Evolutionary conservation across 2,113 vertebrate species (phyloP).

Genomic region (Origma solitaria): DNA sequence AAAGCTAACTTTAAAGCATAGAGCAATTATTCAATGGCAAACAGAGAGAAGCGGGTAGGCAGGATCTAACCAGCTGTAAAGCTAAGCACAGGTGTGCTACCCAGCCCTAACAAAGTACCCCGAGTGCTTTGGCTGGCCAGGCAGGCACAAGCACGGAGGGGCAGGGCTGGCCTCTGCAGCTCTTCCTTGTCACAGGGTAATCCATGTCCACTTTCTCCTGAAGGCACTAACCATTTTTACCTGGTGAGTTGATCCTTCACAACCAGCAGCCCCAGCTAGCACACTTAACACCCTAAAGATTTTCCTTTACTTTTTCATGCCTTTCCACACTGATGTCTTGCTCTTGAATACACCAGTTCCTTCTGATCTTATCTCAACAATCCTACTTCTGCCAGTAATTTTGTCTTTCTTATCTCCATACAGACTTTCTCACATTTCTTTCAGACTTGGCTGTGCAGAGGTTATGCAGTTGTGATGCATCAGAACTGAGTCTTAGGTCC

Average conservation of each 20-base stretch:
- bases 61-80: neutral
- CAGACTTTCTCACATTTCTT: neutral
- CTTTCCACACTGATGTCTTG: neutral
- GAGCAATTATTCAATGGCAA: neutral
- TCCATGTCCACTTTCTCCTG: neutral
- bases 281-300: neutral
- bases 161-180: neutral
- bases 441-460: neutral
- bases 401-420: neutral
- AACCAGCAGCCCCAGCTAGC: accelerated
- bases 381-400: neutral
- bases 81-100: neutral
- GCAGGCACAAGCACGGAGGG: accelerated
- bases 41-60: neutral
- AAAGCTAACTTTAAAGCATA: neutral
- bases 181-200: neutral
- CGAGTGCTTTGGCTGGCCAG: neutral
- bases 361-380: neutral
- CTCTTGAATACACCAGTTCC: neutral
- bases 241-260: neutral
- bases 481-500: neutral
- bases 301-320: neutral
- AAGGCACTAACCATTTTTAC: neutral
- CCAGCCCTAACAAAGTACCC: neutral
- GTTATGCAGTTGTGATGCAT: neutral